phyloP scores from a whole-genome alignment of 2,797 vertebrate genomes.

The Rhynchonycteris naso region DNA sequence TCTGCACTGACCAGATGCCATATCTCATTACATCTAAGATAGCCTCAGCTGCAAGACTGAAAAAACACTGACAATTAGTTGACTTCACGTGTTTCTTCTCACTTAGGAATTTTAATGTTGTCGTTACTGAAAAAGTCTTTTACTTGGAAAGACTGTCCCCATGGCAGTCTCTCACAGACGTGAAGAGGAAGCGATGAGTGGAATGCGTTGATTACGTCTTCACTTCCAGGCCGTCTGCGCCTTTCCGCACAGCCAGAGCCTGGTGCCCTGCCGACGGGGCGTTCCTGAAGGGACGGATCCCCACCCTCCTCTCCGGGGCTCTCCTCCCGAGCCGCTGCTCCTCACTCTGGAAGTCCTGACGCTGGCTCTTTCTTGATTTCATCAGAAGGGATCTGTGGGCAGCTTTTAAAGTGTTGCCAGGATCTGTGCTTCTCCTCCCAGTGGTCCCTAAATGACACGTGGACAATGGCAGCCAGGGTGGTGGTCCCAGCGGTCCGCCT shows the following conservation, averaged over 20 bases:
- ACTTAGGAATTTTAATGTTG: neutral
- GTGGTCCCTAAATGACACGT: neutral
- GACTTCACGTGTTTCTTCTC: neutral
- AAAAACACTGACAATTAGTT: neutral
- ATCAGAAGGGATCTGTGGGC: neutral
- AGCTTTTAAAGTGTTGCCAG: neutral
- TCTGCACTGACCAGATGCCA: neutral
- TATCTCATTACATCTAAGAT: neutral
- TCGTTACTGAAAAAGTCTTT: neutral
- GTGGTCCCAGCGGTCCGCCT: neutral
- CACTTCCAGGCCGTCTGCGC: neutral
- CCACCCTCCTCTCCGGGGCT: too few relatives aligned
- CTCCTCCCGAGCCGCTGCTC: neutral
- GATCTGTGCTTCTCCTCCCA: neutral
- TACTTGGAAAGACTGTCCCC: neutral
- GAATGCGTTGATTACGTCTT: neutral
- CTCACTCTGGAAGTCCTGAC: neutral
- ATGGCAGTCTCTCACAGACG: neutral
- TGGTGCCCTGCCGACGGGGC: accelerated
- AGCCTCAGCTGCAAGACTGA: neutral
- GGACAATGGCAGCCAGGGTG: neutral
- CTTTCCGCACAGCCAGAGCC: neutral
- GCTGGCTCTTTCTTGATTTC: neutral
- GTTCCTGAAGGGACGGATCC: neutral
- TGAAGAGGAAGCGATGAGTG: neutral